phyloP scores from a whole-genome alignment of 2,888 invertebrate genomes.

The Alviniconcha strummeri region DNA sequence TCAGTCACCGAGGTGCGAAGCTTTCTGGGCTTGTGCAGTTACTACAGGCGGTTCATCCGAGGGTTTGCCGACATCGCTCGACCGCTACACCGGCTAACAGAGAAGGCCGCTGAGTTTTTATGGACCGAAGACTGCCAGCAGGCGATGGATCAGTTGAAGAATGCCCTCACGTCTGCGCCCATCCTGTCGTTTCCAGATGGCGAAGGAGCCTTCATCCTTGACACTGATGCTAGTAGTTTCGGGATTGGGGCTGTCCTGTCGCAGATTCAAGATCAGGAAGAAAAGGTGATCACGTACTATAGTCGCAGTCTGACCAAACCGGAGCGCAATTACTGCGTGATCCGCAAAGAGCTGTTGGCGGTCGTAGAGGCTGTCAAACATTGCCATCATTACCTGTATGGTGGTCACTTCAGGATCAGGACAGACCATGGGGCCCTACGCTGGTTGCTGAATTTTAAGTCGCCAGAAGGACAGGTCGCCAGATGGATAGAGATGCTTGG shows the following conservation, averaged over 20 bases:
- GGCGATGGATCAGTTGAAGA: conserved; percentile 24
- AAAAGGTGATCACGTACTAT: conserved; percentile 17
- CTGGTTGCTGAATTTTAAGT: conserved; percentile 29
- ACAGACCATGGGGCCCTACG: conserved; percentile 18
- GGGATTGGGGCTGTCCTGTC: conserved; percentile 25
- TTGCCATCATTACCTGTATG: conserved; percentile 10
- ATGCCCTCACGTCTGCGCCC: conserved; percentile 6
- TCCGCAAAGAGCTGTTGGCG: neutral
- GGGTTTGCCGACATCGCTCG: neutral
- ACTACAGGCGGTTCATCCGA: neutral
- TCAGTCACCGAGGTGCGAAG: conserved; percentile 20
- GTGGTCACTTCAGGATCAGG: neutral
- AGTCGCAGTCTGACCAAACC: conserved; percentile 17
- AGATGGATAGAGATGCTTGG: conserved; percentile 33
- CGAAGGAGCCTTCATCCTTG: conserved; percentile 28
- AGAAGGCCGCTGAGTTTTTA: no score
- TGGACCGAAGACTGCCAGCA: no score
- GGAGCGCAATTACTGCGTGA: neutral
- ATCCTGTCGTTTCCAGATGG: conserved; percentile 35
- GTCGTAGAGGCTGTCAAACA: neutral
- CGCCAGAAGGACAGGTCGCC: no score
- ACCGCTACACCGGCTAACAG: conserved; percentile 1
- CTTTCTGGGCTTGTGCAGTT: conserved; percentile 16
- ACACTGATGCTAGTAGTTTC: conserved; percentile 16
- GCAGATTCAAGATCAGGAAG: conserved; percentile 9